Evolutionary conservation across 2,113 vertebrate species (phyloP), one percentile per base, ranked within the genome.

Genomic region (Aramus guarauna): DNA sequence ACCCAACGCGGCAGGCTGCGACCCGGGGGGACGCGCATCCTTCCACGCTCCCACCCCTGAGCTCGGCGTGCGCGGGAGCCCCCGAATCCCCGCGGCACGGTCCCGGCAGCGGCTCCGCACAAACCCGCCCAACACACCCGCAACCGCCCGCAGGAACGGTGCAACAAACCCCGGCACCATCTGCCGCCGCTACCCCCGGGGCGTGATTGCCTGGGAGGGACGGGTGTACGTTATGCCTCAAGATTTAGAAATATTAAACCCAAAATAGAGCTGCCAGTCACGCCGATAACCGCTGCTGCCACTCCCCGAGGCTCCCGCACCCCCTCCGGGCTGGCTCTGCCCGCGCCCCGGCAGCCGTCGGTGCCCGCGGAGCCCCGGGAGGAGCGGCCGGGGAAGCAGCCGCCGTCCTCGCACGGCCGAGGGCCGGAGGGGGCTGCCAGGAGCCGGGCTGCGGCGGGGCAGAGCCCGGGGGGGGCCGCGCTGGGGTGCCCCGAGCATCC

Each of bases 211-310:
- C 48, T 10, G 48, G 13, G 17, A 36, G 16, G 41, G 39, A 10
- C 9, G 15, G 21, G 11, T 6, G 50, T 4, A 2, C 2, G 4
- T 19, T 5, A 27, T 2, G 9, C 3, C n/a, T n/a, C 27, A 20
- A 8, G 24, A 5, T 4, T 9, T 19, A 29, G 13, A 85, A 59
- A 36, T 12, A 60, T 1, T 24, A 6, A 60, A 5, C 15, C 8
- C 36, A 19, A 74, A 64, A 3, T 9, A 16, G 27, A 64, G 15
- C n/a, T 6, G 17, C 24, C 17, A 5, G 16, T 7, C 13, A 5
- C 7, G 24, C 9, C 4, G 4, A 2, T 8, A 59, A 10, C 15
- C 3, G 18, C 2, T 5, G 8, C 24, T 45, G 4, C 18, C 48
- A 4, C 14, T 4, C 23, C 55, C 34, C 63, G 4, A 16, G 32